phyloP scores from a whole-genome alignment of 2,797 vertebrate species.

The Neosilurus hyrtlii region DNA sequence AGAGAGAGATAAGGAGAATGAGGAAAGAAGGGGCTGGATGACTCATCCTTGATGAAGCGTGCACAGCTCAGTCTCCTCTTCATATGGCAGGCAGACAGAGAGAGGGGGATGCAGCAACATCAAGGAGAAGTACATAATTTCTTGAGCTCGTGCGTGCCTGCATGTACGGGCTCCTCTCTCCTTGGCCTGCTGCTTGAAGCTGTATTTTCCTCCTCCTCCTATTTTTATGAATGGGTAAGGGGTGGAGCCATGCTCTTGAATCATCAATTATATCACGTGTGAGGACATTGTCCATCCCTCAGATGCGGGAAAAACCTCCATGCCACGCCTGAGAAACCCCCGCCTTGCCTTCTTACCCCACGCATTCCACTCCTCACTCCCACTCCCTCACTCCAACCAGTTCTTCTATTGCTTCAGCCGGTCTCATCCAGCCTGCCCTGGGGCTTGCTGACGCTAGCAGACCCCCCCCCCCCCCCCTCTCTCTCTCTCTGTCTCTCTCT shows the following conservation, averaged over 20 bases:
- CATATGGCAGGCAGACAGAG: slow-evolving; percentile 12
- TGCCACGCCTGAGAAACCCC: slow-evolving; percentile 38
- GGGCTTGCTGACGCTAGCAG: slow-evolving; percentile 51
- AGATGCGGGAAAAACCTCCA: slow-evolving; percentile 66
- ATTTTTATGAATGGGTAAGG: slow-evolving; percentile 56
- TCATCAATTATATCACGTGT: slow-evolving; percentile 58
- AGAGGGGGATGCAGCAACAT: slow-evolving; percentile 5
- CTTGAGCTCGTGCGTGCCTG: background rate
- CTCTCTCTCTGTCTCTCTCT: slow-evolving; percentile 2
- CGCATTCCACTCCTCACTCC: slow-evolving; percentile 23
- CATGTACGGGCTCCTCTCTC: background rate
- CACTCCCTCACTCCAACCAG: slow-evolving; percentile 31
- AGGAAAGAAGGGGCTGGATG: slow-evolving; percentile 35
- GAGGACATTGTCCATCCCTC: slow-evolving; percentile 47
- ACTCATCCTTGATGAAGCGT: slow-evolving; percentile 43
- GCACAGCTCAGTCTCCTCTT: slow-evolving; percentile 34
- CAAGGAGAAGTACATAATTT: background rate
- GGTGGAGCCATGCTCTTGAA: slow-evolving; percentile 37
- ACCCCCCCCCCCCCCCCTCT: slow-evolving; percentile 6
- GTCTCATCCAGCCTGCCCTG: slow-evolving; percentile 42
- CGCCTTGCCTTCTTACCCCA: slow-evolving; percentile 35
- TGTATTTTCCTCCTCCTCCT: slow-evolving; percentile 24
- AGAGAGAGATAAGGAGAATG: background rate
- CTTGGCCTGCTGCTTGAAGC: slow-evolving; percentile 5
- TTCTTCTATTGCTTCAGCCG: slow-evolving; percentile 44